Conservation (phyloP, 2,888 invertebrate genomes). For the Drosophila leonis region DNA sequence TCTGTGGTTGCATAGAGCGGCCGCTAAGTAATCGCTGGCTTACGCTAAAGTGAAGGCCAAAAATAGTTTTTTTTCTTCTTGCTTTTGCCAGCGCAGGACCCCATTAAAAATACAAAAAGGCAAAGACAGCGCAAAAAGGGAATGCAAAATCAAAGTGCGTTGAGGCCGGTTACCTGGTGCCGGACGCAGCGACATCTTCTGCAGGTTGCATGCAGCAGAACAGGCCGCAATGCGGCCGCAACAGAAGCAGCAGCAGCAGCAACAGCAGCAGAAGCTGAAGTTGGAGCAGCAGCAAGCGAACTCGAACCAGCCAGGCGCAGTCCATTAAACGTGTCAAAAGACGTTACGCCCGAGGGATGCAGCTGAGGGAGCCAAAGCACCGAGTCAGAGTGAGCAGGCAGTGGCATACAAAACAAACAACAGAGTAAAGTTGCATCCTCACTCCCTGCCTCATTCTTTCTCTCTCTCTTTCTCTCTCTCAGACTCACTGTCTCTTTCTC, state of each 20-base stretch:
- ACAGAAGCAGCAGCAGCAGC: conserved; percentile 20
- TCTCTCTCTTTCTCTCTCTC: conserved; percentile 20
- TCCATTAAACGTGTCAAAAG: conserved; percentile 78
- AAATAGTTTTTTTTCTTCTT: conserved; percentile 11
- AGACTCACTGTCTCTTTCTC: neutral
- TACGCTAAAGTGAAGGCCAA: conserved; percentile 32
- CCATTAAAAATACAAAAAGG: conserved; percentile 54
- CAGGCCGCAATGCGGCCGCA: conserved; percentile 67
- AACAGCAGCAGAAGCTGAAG: neutral
- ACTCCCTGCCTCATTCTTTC: conserved; percentile 13
- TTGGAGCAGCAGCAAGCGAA: neutral
- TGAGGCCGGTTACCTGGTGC: conserved; percentile 39
- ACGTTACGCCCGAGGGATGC: conserved; percentile 53
- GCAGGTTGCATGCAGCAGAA: conserved; percentile 9
- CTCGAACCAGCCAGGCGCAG: conserved; percentile 37
- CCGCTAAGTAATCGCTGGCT: conserved; percentile 55
- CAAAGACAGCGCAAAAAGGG: conserved; percentile 60
- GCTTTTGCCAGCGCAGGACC: conserved; percentile 11
- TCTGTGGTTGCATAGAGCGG: conserved; percentile 36
- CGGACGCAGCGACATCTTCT: conserved; percentile 15
- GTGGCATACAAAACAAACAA: conserved; percentile 35
- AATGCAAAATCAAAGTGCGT: conserved; percentile 77
- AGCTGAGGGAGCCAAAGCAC: conserved; percentile 25
- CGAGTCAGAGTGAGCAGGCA: conserved; percentile 2
- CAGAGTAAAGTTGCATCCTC: conserved; percentile 38